phyloP scores from a whole-genome alignment of 2,113 vertebrate species.

The Crotalus tigris region DNA sequence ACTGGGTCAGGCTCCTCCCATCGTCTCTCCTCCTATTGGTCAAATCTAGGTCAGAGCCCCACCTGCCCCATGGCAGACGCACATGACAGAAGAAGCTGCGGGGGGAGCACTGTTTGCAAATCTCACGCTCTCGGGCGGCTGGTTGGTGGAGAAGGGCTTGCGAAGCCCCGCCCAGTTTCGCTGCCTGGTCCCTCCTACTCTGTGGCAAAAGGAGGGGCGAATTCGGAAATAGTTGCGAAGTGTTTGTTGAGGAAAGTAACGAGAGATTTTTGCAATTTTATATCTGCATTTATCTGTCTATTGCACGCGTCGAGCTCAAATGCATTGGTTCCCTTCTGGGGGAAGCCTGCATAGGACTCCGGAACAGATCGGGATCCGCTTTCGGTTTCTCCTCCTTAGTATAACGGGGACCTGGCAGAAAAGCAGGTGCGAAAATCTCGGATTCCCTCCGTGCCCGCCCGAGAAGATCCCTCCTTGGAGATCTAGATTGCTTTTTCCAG shows the following conservation, averaged over 20 bases:
- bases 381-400: neutral
- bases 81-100: neutral
- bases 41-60: conserved; percentile 52
- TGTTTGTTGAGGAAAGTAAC: neutral
- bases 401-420: neutral
- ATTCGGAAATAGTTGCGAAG: conserved; percentile 32
- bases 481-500: neutral
- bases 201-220: conserved; percentile 14
- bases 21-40: conserved; percentile 13
- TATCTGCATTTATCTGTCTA: neutral
- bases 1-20: conserved; percentile 52
- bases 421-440: conserved; percentile 25
- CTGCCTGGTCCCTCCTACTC: conserved; percentile 5
- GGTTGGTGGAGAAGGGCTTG: neutral
- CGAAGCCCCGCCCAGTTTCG: neutral
- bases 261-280: neutral
- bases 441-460: conserved; percentile 45
- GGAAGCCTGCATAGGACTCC: neutral
- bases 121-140: neutral
- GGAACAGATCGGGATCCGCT: conserved; percentile 25
- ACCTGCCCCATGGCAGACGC: conserved; percentile 35
- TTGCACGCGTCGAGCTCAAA: neutral
- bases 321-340: neutral
- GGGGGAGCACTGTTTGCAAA: neutral
- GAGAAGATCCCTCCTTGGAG: conserved; percentile 37